Evolutionary conservation across 2,797 vertebrate species (phyloP).

Genomic region (Myotis planiceps): DNA sequence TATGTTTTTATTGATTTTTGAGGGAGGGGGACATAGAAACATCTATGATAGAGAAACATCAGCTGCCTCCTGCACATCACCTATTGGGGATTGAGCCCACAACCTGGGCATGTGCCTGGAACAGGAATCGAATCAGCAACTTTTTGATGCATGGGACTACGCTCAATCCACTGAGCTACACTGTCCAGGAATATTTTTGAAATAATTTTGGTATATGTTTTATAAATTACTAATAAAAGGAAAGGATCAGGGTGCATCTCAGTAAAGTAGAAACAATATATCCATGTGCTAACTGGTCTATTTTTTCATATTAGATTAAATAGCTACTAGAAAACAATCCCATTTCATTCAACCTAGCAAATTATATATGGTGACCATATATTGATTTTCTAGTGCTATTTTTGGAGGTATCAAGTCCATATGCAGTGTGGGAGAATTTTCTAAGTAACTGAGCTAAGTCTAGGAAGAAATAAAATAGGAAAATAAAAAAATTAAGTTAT

Average conservation of each 20-base stretch:
- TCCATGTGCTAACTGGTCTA: fast-evolving
- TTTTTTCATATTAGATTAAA: neutral
- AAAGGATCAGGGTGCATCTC: neutral
- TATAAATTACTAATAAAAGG: neutral
- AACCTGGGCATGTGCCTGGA: too few relatives aligned
- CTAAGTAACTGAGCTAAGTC: neutral
- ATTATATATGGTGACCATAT: neutral
- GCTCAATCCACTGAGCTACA: too few relatives aligned
- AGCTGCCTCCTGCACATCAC: too few relatives aligned
- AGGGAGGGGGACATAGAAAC: too few relatives aligned
- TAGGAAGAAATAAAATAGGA: neutral
- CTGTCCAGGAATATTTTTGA: neutral
- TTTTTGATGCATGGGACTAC: too few relatives aligned
- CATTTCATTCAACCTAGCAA: neutral
- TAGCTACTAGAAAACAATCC: neutral
- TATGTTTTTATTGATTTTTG: neutral
- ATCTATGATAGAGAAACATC: too few relatives aligned
- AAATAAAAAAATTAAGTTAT: neutral
- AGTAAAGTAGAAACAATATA: neutral
- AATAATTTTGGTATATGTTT: neutral
- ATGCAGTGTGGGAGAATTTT: neutral
- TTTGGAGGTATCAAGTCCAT: neutral
- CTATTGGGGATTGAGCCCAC: too few relatives aligned
- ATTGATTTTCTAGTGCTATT: too few relatives aligned
- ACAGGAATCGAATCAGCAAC: too few relatives aligned